Conservation (phyloP, 1,140 invertebrate genomes). For the Drosophila arizonae region DNA sequence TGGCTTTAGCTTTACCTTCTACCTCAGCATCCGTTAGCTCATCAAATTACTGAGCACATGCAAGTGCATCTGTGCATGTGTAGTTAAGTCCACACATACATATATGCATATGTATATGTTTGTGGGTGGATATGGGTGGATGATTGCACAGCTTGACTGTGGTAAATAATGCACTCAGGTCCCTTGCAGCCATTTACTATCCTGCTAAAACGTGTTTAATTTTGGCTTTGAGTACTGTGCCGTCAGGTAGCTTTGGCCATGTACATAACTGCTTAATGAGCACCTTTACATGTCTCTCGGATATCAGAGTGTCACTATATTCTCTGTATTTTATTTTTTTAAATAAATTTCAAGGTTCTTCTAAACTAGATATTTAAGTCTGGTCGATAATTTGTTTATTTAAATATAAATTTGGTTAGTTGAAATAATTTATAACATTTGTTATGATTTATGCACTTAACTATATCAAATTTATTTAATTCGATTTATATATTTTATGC, state of each 20-base stretch:
- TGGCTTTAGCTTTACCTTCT: conserved; percentile 26
- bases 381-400: too few relatives aligned
- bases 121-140: conserved; percentile 11
- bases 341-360: not conserved
- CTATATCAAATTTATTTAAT: not conserved
- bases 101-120: not conserved
- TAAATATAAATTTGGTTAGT: too few relatives aligned
- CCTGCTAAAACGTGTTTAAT: conserved; percentile 59
- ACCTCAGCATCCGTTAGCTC: conserved; percentile 53
- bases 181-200: conserved; percentile 40
- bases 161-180: conserved; percentile 44
- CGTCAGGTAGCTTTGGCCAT: conserved; percentile 32
- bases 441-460: too few relatives aligned
- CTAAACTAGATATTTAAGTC: too few relatives aligned
- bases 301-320: conserved; percentile 67
- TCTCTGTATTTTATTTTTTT: not conserved
- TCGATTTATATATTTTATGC: not conserved
- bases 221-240: conserved; percentile 37
- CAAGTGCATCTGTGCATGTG: conserved; percentile 67
- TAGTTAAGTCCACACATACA: conserved; percentile 16
- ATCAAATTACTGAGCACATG: conserved; percentile 73
- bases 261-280: not conserved
- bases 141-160: conserved; percentile 5
- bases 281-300: conserved; percentile 51
- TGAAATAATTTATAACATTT: too few relatives aligned